phyloP scores from a whole-genome alignment of 1,140 invertebrate genomes.

The Cydia strobilella region DNA sequence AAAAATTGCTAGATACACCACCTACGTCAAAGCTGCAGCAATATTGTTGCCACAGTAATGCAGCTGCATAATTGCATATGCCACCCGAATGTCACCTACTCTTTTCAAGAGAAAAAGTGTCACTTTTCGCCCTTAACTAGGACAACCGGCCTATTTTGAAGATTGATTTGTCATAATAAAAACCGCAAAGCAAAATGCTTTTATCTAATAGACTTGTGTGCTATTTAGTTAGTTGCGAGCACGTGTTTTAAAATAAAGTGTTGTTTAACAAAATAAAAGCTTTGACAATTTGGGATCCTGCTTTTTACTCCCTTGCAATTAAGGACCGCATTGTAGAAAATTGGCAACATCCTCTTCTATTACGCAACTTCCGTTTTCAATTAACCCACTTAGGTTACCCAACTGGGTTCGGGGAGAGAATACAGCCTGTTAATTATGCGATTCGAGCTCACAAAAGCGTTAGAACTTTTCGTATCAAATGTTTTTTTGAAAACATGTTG shows the following conservation, averaged over 20 bases:
- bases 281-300: background rate
- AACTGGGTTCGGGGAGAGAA: conserved; percentile 17
- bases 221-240: too few relatives aligned
- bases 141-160: too few relatives aligned
- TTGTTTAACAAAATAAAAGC: background rate
- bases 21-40: too few relatives aligned
- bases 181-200: too few relatives aligned
- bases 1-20: too few relatives aligned
- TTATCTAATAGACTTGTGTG: too few relatives aligned
- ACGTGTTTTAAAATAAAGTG: background rate
- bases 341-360: conserved; percentile 24
- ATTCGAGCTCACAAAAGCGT: conserved; percentile 7
- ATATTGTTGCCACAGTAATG: too few relatives aligned
- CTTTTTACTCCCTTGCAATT: conserved; percentile 21
- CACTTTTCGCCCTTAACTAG: too few relatives aligned
- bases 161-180: too few relatives aligned
- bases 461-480: conserved; percentile 19
- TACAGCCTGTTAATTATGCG: conserved; percentile 28
- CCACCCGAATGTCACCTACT: too few relatives aligned
- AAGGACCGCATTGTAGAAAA: conserved; percentile 10
- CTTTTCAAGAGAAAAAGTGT: too few relatives aligned
- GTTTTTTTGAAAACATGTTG: conserved; percentile 13
- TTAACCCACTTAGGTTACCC: conserved; percentile 29
- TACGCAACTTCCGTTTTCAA: conserved; percentile 25
- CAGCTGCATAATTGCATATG: too few relatives aligned